Percentiles rank a stretch among this genome's conserved stretches.
phyloP scores from a whole-genome alignment of 1,140 invertebrate genomes.

The Phocides pigmalion region DNA sequence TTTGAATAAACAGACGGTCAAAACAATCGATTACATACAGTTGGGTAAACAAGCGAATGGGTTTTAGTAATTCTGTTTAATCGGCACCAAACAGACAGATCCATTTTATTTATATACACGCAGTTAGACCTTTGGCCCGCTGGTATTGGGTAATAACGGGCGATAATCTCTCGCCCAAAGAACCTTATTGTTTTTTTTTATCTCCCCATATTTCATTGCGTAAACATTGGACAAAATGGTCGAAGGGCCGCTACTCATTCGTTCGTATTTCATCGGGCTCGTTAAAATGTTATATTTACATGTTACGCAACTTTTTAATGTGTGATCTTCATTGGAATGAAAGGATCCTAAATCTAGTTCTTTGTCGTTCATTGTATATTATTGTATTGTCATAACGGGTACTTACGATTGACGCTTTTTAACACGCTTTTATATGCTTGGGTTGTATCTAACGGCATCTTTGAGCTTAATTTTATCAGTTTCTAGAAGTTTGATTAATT shows the following conservation, averaged over 20 bases:
- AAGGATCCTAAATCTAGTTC: too few species aligned
- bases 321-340: too few species aligned
- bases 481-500: too few species aligned
- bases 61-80: neutral
- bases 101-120: neutral
- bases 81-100: neutral
- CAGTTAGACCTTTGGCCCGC: neutral
- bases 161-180: neutral
- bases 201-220: conserved; percentile 5
- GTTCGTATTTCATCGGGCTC: neutral
- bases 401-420: too few species aligned
- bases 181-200: conserved; percentile 11
- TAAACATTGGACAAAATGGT: neutral
- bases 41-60: neutral
- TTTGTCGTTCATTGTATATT: too few species aligned
- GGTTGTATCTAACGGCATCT: too few species aligned
- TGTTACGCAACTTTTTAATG: too few species aligned
- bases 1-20: neutral
- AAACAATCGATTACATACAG: neutral
- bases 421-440: too few species aligned
- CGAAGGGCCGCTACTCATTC: neutral
- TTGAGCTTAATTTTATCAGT: too few species aligned
- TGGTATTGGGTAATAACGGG: neutral
- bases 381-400: too few species aligned
- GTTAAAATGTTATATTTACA: too few species aligned